Evolutionary conservation across 2,113 vertebrate species (phyloP).

Genomic region (Pithys albifrons): DNA sequence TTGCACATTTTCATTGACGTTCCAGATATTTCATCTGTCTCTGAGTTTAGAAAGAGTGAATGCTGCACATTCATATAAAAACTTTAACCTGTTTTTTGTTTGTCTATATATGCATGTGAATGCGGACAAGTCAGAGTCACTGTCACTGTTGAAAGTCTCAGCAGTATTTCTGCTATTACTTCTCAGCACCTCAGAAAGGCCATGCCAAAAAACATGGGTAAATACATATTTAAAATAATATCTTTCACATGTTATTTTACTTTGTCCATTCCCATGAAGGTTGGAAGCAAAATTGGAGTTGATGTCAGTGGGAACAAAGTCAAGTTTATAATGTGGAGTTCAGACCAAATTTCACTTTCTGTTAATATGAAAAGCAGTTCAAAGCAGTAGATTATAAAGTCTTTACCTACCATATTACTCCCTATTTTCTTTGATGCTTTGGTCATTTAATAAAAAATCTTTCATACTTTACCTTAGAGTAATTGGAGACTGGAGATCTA

Average conservation of each 20-base stretch:
- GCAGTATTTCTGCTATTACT: background rate
- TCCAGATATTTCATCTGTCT: background rate
- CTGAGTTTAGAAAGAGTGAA: background rate
- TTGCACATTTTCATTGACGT: background rate
- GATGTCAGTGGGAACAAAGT: conserved; percentile 5
- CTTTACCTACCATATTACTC: conserved; percentile 18
- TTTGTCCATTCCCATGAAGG: background rate
- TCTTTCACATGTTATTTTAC: conserved; percentile 27
- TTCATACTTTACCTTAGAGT: conserved; percentile 35
- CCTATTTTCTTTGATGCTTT: conserved; percentile 12
- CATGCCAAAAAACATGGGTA: background rate
- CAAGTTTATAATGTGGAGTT: background rate
- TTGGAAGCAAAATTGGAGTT: background rate
- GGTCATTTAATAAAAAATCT: conserved; percentile 1
- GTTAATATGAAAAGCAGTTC: conserved; percentile 24
- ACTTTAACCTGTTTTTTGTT: background rate
- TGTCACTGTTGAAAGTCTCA: background rate
- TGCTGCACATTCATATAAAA: background rate
- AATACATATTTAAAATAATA: conserved; percentile 53
- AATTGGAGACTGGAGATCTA: conserved; percentile 48
- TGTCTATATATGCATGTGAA: background rate
- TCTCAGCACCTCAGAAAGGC: background rate
- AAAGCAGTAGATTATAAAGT: conserved; percentile 44
- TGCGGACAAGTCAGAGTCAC: background rate
- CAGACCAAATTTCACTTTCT: conserved; percentile 24